Evolutionary conservation across 1,140 invertebrate genomes (phyloP), one percentile per base, ranked within the genome.

Genomic region (Drosophila pseudoananassae): DNA sequence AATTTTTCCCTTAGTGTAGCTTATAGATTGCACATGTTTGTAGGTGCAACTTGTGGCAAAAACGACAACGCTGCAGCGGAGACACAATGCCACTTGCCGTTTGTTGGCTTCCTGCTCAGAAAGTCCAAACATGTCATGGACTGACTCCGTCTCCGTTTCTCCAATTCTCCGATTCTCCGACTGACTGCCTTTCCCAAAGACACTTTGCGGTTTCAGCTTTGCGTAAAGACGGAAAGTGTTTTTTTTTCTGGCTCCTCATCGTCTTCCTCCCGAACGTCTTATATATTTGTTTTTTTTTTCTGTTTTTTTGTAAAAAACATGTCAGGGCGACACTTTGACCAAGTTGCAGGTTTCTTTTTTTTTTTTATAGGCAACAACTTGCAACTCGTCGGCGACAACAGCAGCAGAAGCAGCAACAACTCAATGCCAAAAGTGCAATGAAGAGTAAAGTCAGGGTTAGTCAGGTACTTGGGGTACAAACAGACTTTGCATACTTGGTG

Each of bases 341-440:
- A 79, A 84, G 80, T 83, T 83, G 80, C 79, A 83, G 71, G 66
- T 71, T 64, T 66, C 60, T 63, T 63, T 56, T 55, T 58, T 55
- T 58, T 72, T 53, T 50, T 53, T 68, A 71, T 80, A 51, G 55
- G 49, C 71, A 76, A 43, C 60, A 79, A 75, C 51, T 73, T 56
- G 45, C 58, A 69, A 43, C 56, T 56, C 38, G 70, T 17, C 64
- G 65, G 25, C 50, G 31, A 46, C 77, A 59, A 45, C 60, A 38
- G 31, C 58, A 59, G 54, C 38, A 47, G 36, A 45, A 70, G 17
- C 66, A 23, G 31, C 80, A 79, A 85, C 77, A 82, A 87, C 82
- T 85, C 82, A 85, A 88, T 85, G 82, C 84, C 82, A 85, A 85
- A 85, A 87, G 81, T 85, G 81, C 81, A 87, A 74, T 85, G 81